Percentiles rank a stretch among this genome's conserved stretches.
Evolutionary conservation across 2,797 vertebrate genomes (phyloP).

Genomic region (Tangara arthus): DNA sequence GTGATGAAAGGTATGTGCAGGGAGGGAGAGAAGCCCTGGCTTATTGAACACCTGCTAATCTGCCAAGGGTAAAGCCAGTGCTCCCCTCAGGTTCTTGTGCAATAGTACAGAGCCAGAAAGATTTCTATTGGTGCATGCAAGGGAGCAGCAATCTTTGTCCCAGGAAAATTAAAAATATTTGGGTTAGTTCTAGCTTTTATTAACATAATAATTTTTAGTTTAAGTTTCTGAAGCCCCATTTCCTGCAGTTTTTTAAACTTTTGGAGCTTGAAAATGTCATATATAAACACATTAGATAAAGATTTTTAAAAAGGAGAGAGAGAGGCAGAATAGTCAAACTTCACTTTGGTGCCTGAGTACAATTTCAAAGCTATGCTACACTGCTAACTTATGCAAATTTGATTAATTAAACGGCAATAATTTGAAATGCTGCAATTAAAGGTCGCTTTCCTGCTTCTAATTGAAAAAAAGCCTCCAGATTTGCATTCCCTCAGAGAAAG

Average conservation of each 20-base stretch:
- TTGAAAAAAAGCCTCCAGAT: not conserved
- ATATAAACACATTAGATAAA: not conserved
- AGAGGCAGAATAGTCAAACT: not conserved
- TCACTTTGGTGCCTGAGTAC: not conserved
- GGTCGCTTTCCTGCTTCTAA: not conserved
- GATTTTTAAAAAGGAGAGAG: not conserved
- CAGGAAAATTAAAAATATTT: not conserved
- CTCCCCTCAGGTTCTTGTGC: not conserved
- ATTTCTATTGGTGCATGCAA: not conserved
- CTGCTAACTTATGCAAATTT: not conserved
- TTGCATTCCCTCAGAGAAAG: conserved; percentile 29
- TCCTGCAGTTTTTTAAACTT: not conserved
- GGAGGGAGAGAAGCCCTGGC: not conserved
- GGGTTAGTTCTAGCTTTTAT: not conserved
- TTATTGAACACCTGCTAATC: not conserved
- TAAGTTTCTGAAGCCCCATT: not conserved
- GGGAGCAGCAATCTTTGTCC: not conserved
- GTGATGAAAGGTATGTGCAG: not conserved
- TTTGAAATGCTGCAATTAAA: not conserved
- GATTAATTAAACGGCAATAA: not conserved
- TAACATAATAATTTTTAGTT: not conserved
- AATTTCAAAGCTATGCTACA: not conserved
- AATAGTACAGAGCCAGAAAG: not conserved
- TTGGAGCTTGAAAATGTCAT: not conserved
- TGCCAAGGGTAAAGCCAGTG: not conserved